phyloP scores from a whole-genome alignment of 2,888 invertebrate species.

The Gastrophysa polygoni region DNA sequence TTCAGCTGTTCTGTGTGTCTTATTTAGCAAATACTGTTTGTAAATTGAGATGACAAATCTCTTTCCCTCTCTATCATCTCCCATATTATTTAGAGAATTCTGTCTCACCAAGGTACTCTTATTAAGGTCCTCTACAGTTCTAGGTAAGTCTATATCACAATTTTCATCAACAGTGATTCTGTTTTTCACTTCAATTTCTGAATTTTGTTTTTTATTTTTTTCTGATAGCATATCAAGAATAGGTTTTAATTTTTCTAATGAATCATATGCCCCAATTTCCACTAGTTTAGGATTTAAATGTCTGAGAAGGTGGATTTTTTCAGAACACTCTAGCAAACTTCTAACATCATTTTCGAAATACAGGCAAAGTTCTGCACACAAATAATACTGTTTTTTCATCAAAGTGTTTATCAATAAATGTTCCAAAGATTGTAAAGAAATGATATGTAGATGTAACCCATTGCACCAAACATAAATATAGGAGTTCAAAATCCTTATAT shows the following conservation, averaged over 20 bases:
- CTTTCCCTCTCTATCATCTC: constrained; percentile 43
- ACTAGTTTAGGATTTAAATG: constrained; percentile 62
- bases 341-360: constrained; percentile 63
- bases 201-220: constrained; percentile 53
- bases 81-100: background rate
- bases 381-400: constrained; percentile 64
- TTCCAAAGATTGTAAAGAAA: constrained; percentile 66
- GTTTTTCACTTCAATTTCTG: constrained; percentile 60
- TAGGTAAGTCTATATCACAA: constrained; percentile 18
- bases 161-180: constrained; percentile 64
- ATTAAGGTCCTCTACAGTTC: constrained; percentile 26
- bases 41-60: constrained; percentile 42
- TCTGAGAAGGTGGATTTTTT: constrained; percentile 62
- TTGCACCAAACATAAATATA: constrained; percentile 69
- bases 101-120: background rate
- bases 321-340: constrained; percentile 57
- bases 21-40: constrained; percentile 55
- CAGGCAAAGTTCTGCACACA: constrained; percentile 67
- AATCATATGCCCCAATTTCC: constrained; percentile 46
- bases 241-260: constrained; percentile 40
- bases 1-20: constrained; percentile 51
- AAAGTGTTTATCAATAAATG: constrained; percentile 67
- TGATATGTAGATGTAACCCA: constrained; percentile 63
- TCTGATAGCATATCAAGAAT: constrained; percentile 48
- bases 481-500: constrained; percentile 65